Conservation (phyloP, 2,888 invertebrate species). For the Drosophila hamatofila region DNA sequence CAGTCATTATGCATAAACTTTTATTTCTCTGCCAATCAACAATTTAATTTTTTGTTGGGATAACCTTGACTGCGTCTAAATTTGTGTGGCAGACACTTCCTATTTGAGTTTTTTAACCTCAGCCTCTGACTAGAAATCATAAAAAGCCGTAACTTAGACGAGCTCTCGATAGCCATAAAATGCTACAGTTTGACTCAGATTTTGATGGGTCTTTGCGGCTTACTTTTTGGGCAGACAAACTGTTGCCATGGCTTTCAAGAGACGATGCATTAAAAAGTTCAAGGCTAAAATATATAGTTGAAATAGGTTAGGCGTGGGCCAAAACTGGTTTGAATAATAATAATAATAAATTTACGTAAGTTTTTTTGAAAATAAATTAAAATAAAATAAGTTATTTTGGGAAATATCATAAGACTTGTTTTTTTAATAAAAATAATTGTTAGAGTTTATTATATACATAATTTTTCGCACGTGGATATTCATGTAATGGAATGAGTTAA, state of each 20-base stretch:
- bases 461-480: too few relatives aligned
- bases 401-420: neutral
- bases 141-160: slow-evolving; percentile 37
- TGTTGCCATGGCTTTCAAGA: slow-evolving; percentile 21
- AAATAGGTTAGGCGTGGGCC: neutral
- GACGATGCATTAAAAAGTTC: slow-evolving; percentile 34
- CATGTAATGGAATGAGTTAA: too few relatives aligned
- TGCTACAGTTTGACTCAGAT: slow-evolving; percentile 10
- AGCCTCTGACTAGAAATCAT: slow-evolving; percentile 23
- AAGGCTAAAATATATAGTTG: slow-evolving; percentile 27
- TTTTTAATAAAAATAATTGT: too few relatives aligned
- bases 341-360: neutral
- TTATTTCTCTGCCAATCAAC: slow-evolving; percentile 14
- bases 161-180: slow-evolving; percentile 31
- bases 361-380: neutral
- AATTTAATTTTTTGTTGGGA: neutral
- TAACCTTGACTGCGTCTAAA: slow-evolving; percentile 53
- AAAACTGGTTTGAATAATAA: neutral
- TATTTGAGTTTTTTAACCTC: slow-evolving; percentile 72
- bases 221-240: slow-evolving; percentile 3
- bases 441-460: too few relatives aligned
- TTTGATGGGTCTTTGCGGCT: slow-evolving; percentile 25
- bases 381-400: neutral
- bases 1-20: slow-evolving; percentile 8
- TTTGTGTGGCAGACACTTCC: slow-evolving; percentile 54